These are phyloP conservation scores for Drosophila sordidapex DNA, from an alignment of 2,888 invertebrate species.

Conservation along the genomic window DNA sequence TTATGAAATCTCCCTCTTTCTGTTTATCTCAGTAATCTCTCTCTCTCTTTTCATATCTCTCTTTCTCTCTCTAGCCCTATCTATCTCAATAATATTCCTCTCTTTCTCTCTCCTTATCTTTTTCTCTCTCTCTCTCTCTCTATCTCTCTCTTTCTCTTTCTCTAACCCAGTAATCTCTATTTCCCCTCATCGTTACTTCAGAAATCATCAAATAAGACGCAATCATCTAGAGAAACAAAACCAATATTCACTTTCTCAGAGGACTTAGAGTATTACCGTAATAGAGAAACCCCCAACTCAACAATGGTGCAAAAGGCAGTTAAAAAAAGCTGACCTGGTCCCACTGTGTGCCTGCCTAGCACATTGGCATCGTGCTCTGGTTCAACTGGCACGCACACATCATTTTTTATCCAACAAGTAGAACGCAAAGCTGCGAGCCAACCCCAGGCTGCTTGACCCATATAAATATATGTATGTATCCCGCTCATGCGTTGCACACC, in stretches of 20 bases:
- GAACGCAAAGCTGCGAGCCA: constrained; percentile 12
- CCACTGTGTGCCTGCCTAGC: background rate
- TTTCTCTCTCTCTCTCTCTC: background rate
- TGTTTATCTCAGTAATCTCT: background rate
- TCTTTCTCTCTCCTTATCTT: background rate
- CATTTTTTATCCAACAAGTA: constrained; percentile 63
- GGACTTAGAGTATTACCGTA: background rate
- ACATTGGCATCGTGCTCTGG: constrained; percentile 12
- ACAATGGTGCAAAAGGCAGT: constrained; percentile 32
- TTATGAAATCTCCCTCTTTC: too few relatives aligned
- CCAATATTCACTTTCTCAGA: background rate
- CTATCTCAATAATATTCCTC: background rate
- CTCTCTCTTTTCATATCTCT: background rate
- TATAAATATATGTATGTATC: constrained; percentile 46
- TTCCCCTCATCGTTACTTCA: background rate
- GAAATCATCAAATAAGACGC: background rate
- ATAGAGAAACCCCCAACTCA: background rate
- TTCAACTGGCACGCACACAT: constrained; percentile 62
- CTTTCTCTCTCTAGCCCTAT: too few relatives aligned
- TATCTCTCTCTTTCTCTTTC: background rate
- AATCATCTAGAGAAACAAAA: background rate
- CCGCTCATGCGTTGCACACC: constrained; percentile 32
- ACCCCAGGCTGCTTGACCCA: constrained; percentile 57
- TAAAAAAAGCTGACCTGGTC: constrained; percentile 66
- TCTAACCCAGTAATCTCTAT: background rate